Evolutionary conservation across 2,113 vertebrate genomes (phyloP), one percentile per base, ranked within the genome.

Genomic region (Cacatua alba): DNA sequence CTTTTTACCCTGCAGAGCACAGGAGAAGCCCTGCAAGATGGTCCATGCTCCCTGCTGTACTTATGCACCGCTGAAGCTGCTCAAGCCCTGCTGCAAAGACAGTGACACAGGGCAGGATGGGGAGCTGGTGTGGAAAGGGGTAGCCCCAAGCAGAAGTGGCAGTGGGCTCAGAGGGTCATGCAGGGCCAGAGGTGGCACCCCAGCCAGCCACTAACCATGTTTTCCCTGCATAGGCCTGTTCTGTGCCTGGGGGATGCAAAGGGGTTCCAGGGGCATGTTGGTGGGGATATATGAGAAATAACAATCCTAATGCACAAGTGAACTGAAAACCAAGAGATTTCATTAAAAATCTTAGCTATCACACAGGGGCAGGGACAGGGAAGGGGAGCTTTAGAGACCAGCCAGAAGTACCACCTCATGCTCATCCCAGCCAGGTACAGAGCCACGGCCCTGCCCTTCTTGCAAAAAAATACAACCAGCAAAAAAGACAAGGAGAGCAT

Each of bases 311-410:
- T 7, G 60, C 53, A 86, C 15, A 16, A 70, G 21, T 33, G 31
- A 74, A 60, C 76, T 76, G 43, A 51, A 71, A 82, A 20, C 17
- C n/a, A 43, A 48, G 37, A 80, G 68, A 78, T 83, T 86, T 80
- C 53, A 49, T 52, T 83, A 93, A 88, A 80, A 39, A 92, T 91
- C 68, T 93, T 86, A 94, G 35, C 23, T 37, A 23, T 60, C 41
- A 31, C 18, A n/a, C 37, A 88, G 17, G 24, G 20, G 7, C 15
- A 33, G 49, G 14, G 48, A 86, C 21, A 90, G 6, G 13, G 37
- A 88, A 87, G 5, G 15, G 29, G 35, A 8, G 6, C 53, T 69
- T 67, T 20, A 31, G 41, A 21, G 11, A 11, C 49, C 2, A 2
- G 23, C 35, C 15, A 14, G 33, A 74, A 71, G 17, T 84, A 48